Conservation (phyloP, 1,140 invertebrate species). For the Helicoverpa armigera region DNA sequence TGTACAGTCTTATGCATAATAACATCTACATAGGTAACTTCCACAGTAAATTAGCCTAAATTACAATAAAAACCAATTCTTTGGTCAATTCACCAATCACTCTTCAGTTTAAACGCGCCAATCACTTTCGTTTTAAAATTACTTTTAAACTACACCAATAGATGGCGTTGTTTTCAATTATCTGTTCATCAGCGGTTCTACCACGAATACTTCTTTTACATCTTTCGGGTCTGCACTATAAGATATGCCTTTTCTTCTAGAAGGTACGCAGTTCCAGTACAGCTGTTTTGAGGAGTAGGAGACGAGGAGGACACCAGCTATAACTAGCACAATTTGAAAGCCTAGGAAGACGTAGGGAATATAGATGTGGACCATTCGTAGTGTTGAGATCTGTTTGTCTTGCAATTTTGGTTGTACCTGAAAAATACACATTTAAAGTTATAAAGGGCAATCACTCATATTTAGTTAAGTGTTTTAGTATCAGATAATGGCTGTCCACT, state of each 20-base stretch:
- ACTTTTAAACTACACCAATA: not conserved
- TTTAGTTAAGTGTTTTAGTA: too few species aligned
- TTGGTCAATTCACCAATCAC: too few species aligned
- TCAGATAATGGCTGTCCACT: too few species aligned
- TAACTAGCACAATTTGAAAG: not conserved
- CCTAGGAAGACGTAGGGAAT: conserved; percentile 33
- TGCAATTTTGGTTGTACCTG: conserved; percentile 37
- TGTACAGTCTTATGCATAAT: too few species aligned
- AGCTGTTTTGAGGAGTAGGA: conserved; percentile 28
- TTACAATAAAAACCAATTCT: too few species aligned
- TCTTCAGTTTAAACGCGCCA: too few species aligned
- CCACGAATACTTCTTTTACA: not conserved
- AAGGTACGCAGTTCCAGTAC: conserved; percentile 30
- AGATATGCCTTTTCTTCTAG: conserved; percentile 10
- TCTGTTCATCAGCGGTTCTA: conserved; percentile 5
- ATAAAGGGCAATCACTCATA: too few species aligned
- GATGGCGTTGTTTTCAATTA: not conserved
- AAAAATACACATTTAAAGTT: not conserved
- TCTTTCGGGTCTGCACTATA: not conserved
- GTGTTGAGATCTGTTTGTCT: not conserved
- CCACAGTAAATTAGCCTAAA: too few species aligned
- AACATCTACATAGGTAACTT: too few species aligned
- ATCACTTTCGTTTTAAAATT: too few species aligned
- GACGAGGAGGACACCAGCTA: conserved; percentile 33
- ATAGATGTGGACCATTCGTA: conserved; percentile 22